phyloP scores from a whole-genome alignment of 2,888 invertebrate species.

The Cheilosia scutellata region DNA sequence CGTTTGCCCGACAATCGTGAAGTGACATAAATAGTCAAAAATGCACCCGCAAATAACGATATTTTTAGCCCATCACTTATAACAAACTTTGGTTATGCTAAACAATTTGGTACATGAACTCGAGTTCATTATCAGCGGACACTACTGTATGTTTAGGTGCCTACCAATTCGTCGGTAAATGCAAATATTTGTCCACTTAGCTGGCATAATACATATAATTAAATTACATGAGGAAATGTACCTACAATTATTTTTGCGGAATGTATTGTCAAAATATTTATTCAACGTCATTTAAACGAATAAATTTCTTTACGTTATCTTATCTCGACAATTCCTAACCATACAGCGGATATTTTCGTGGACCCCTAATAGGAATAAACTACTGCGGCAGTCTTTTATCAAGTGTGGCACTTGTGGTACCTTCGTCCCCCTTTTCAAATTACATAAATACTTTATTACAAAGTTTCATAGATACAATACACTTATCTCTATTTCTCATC shows the following conservation, averaged over 20 bases:
- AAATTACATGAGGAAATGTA: not conserved
- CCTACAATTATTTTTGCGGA: not conserved
- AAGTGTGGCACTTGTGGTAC: not conserved
- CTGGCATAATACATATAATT: not conserved
- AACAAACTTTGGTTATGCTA: too few species aligned
- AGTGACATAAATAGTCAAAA: too few species aligned
- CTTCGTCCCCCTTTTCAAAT: too few species aligned
- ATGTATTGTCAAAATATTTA: not conserved
- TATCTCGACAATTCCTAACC: slow-evolving; percentile 4
- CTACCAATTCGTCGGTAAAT: not conserved
- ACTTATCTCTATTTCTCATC: too few species aligned
- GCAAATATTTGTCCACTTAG: slow-evolving; percentile 2
- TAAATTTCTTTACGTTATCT: not conserved
- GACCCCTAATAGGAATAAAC: not conserved
- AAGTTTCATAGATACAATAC: too few species aligned
- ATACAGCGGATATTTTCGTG: not conserved
- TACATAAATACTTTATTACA: too few species aligned
- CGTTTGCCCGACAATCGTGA: too few species aligned
- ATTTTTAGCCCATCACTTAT: too few species aligned
- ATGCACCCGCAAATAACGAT: too few species aligned
- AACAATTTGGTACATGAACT: too few species aligned
- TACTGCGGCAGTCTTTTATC: not conserved
- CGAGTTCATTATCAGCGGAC: not conserved
- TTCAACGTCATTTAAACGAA: not conserved
- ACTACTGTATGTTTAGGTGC: not conserved